Conservation (phyloP, 2,888 invertebrate species). For the Tigriopus californicus region DNA sequence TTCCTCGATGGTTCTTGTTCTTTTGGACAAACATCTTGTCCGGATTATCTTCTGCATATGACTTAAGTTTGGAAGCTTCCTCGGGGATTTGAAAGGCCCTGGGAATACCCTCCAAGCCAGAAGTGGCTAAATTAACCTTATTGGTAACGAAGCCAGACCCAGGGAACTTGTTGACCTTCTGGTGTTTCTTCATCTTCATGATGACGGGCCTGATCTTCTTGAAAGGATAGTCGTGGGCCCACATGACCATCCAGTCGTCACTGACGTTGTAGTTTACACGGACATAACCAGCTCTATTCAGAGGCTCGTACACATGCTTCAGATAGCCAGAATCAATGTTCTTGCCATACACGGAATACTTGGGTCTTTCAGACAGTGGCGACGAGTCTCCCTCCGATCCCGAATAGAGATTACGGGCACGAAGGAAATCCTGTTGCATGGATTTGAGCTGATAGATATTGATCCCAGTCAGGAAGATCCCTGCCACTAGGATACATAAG, state of each 20-base stretch:
- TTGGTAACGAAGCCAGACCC: constrained; percentile 82
- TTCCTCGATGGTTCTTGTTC: constrained; percentile 73
- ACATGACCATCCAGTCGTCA: constrained; percentile 62
- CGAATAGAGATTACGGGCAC: no score
- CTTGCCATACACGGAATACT: constrained; percentile 10
- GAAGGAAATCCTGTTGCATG: no score
- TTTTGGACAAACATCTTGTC: constrained; percentile 68
- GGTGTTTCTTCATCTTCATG: constrained; percentile 17
- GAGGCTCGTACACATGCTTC: constrained; percentile 57
- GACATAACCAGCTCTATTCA: constrained; percentile 53
- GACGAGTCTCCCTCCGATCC: no score
- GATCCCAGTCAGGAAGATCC: no score
- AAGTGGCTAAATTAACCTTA: constrained; percentile 70
- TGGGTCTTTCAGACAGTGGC: background rate
- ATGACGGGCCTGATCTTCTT: constrained; percentile 30
- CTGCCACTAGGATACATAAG: no score
- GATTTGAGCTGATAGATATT: no score
- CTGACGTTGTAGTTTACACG: constrained; percentile 33
- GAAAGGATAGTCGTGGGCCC: constrained; percentile 90
- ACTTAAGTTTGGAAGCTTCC: constrained; percentile 46
- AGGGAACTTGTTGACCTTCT: constrained; percentile 71
- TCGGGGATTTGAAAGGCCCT: constrained; percentile 68
- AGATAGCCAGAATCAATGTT: constrained; percentile 43
- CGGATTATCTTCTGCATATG: constrained; percentile 44
- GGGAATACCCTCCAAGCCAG: constrained; percentile 58